Percentiles rank a stretch among this genome's conserved stretches.
Evolutionary conservation across 2,888 invertebrate species (phyloP).

Genomic region (Volucella inflata): DNA sequence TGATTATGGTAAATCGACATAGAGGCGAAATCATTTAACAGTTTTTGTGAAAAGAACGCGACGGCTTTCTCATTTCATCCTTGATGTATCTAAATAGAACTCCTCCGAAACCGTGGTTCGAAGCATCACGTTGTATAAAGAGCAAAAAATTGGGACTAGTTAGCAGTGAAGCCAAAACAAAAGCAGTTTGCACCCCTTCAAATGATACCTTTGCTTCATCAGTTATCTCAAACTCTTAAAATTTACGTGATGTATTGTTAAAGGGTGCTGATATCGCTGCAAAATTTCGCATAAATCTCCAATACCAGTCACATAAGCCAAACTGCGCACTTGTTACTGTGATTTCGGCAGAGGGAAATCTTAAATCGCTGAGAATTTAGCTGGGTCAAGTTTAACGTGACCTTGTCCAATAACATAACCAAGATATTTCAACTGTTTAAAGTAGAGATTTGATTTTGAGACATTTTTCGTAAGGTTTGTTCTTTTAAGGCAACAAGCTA

Average conservation of each 20-base stretch:
- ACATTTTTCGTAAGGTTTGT: conserved; percentile 70
- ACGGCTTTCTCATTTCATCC: too few species aligned
- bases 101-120: too few species aligned
- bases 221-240: conserved; percentile 22
- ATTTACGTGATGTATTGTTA: conserved; percentile 29
- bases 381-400: too few species aligned
- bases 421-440: conserved; percentile 56
- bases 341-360: conserved; percentile 70
- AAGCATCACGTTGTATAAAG: conserved; percentile 61
- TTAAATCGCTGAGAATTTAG: conserved; percentile 36
- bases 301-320: conserved; percentile 75
- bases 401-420: conserved; percentile 67
- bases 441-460: conserved; percentile 65
- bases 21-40: conserved; percentile 16
- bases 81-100: too few species aligned
- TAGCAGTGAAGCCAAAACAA: conserved; percentile 30
- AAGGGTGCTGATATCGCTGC: conserved; percentile 48
- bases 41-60: too few species aligned
- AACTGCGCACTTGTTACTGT: conserved; percentile 69
- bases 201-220: too few species aligned
- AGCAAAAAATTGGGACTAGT: conserved; percentile 53
- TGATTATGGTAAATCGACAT: conserved; percentile 32
- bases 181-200: conserved; percentile 34
- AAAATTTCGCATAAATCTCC: too few species aligned
- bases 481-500: conserved; percentile 45